These are phyloP conservation scores for Prinia subflava DNA, from an alignment of 2,113 vertebrate species.

Conservation along the genomic window DNA sequence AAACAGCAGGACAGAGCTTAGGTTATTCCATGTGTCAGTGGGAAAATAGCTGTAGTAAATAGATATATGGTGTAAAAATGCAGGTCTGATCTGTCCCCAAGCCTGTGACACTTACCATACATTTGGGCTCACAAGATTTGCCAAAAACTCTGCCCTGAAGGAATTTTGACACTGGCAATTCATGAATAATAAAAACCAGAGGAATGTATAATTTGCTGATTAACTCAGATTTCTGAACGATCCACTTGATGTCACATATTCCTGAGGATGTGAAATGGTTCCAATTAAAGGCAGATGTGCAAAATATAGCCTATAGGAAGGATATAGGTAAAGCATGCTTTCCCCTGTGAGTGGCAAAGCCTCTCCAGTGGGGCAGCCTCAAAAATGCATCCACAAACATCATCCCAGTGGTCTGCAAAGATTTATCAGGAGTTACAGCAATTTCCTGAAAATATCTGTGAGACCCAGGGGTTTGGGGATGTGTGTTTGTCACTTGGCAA, in stretches of 20 bases:
- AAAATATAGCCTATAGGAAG: not conserved
- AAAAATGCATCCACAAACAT: constrained; percentile 50
- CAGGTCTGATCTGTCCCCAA: not conserved
- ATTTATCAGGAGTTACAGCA: constrained; percentile 22
- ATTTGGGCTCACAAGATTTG: not conserved
- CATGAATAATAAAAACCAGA: not conserved
- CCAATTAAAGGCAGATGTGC: not conserved
- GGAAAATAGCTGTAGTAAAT: not conserved
- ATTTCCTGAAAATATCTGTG: not conserved
- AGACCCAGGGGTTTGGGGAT: not conserved
- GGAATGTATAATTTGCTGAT: not conserved
- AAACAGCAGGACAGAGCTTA: not conserved
- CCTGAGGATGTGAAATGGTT: not conserved
- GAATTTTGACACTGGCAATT: not conserved
- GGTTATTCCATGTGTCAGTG: not conserved
- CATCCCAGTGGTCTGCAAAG: constrained; percentile 15
- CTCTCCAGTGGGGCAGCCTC: not conserved
- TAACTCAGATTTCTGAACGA: not conserved
- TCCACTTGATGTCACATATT: not conserved
- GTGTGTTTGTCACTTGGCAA: constrained; percentile 14
- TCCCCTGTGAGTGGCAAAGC: not conserved
- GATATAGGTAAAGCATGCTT: not conserved
- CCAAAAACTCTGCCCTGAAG: not conserved
- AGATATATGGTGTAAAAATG: not conserved
- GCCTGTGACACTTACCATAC: not conserved